Percentiles rank a stretch among this genome's conserved stretches.
Conservation (phyloP, 2,113 vertebrate species). For the Copsychus sechellarum region DNA sequence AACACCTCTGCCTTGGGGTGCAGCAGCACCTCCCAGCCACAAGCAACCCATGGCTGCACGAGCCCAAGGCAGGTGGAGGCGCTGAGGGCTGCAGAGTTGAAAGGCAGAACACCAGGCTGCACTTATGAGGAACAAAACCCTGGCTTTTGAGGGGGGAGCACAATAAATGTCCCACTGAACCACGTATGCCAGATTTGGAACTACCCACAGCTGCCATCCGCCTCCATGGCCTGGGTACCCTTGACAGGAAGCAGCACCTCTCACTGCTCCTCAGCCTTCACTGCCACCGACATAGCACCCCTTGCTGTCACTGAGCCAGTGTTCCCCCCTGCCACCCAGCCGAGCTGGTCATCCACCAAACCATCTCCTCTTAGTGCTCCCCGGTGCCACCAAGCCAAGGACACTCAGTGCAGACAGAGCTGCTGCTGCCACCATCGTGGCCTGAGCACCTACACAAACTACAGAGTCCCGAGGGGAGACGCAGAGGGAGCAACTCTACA, state of each 20-base stretch:
- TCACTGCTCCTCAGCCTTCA: not conserved
- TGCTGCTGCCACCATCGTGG: not conserved
- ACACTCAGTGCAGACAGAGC: not conserved
- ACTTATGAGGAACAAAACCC: not conserved
- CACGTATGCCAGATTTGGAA: not conserved
- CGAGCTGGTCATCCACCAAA: not conserved
- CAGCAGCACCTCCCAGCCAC: not conserved
- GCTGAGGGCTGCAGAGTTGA: not conserved
- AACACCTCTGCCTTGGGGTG: not conserved
- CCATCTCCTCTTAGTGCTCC: not conserved
- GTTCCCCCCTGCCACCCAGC: not conserved
- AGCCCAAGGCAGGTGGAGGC: not conserved
- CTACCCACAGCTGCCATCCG: fast-evolving
- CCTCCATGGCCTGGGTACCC: not conserved
- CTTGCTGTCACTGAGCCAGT: not conserved
- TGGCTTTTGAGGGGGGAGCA: not conserved
- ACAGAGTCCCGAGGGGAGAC: not conserved
- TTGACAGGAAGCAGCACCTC: not conserved
- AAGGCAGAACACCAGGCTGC: not conserved
- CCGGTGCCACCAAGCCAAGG: not conserved
- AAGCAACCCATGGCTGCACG: not conserved
- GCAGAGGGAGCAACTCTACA: not conserved
- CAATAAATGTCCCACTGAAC: not conserved
- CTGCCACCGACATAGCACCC: not conserved
- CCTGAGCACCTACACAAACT: not conserved